These are phyloP conservation scores for Cathartes aura DNA, from an alignment of 2,113 vertebrate genomes.

Conservation along the genomic window DNA sequence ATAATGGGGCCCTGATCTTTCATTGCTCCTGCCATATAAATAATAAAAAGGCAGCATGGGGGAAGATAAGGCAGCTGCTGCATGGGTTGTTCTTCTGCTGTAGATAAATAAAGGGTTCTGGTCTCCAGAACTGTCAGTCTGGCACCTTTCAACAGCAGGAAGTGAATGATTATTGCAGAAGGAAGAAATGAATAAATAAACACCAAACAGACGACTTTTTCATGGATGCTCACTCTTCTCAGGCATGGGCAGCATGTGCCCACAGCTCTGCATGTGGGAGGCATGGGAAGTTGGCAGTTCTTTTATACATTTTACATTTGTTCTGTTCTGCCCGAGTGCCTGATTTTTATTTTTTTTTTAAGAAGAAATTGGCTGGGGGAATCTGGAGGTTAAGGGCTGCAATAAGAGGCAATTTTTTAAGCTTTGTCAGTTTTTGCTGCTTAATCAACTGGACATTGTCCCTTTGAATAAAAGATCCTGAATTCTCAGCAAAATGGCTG, in stretches of 20 bases:
- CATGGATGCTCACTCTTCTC: neutral
- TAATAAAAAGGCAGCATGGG: neutral
- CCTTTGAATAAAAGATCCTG: conserved; percentile 56
- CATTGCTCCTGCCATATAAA: neutral
- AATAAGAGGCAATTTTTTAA: conserved; percentile 45
- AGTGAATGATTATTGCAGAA: neutral
- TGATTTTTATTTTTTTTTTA: neutral
- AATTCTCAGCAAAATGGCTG: neutral
- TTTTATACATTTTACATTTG: conserved; percentile 13
- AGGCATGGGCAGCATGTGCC: neutral
- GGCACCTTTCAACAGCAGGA: conserved; percentile 12
- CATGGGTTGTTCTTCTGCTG: neutral
- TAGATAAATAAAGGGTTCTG: neutral
- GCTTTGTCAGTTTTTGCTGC: conserved; percentile 59
- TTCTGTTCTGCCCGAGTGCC: conserved; percentile 7
- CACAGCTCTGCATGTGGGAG: neutral
- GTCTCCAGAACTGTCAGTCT: conserved; percentile 8
- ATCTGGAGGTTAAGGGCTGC: conserved; percentile 42
- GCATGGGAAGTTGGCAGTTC: neutral
- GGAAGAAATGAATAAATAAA: neutral
- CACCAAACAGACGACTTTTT: neutral
- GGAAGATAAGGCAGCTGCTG: neutral
- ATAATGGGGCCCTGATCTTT: neutral
- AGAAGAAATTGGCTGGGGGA: conserved; percentile 8
- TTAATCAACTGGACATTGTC: conserved; percentile 66